These are phyloP conservation scores for Tokudaia tokunoshimensis DNA, from an alignment of 2,797 vertebrate genomes.

Conservation along the genomic window DNA sequence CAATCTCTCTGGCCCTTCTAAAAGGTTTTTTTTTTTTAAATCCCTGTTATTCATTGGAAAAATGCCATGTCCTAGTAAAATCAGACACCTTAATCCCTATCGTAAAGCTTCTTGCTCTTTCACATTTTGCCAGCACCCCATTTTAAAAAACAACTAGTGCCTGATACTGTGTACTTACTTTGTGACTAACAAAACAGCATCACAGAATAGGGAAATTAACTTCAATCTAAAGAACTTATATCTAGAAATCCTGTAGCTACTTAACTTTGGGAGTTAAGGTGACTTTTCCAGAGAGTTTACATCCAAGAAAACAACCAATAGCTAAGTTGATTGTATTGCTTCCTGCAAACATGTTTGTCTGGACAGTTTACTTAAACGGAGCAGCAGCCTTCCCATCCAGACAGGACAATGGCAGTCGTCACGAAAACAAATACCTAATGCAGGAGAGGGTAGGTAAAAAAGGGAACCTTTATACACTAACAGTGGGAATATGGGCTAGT, in stretches of 20 bases:
- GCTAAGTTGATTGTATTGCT: not conserved
- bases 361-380: not conserved
- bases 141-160: not conserved
- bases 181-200: not conserved
- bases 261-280: not conserved
- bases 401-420: not conserved
- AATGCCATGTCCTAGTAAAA: not conserved
- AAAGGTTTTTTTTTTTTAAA: not conserved
- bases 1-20: not conserved
- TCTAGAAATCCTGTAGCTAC: not conserved
- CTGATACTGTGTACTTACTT: not conserved
- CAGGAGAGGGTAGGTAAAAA: not conserved
- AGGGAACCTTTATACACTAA: no score
- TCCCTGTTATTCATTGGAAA: not conserved
- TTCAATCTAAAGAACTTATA: constrained; percentile 31
- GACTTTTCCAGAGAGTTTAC: not conserved
- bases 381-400: not conserved
- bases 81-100: not conserved
- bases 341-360: not conserved
- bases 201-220: not conserved
- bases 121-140: not conserved
- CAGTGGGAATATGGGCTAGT: not conserved
- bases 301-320: constrained; percentile 11
- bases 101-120: constrained; percentile 17
- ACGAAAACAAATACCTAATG: not conserved